Evolutionary conservation across 1,140 invertebrate genomes (phyloP), one percentile per base, ranked within the genome.

Genomic region (Ceratina australensis): DNA sequence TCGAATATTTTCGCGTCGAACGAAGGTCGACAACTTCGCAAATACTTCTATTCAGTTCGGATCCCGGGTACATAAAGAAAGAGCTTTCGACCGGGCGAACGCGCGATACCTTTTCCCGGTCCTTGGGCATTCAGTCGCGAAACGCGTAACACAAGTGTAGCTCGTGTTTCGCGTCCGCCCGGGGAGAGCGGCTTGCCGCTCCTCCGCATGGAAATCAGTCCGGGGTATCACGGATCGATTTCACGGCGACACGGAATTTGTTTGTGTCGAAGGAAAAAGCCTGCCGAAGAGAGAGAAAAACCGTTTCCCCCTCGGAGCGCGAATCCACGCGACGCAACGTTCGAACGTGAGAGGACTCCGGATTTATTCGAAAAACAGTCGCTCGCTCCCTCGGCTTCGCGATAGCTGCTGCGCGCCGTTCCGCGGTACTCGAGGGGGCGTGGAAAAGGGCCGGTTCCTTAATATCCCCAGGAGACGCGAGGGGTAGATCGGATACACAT

Each of bases 401-500:
- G 71, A 81, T 65, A 72, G 50, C n/a, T n/a, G n/a, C n/a, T n/a
- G n/a, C 68, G 73, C 54, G 24, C 66, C 50, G 42, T 42, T n/a
- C 59, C 16, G 33, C 60, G 72, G 64, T 68, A 59, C 64, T 57
- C 71, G 73, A 59, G 69, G 77, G 65, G 76, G 79, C 72, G 82
- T 80, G 71, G 71, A 73, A 78, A 75, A 66, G 65, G 77, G 76
- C 54, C 74, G 82, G 86, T 86, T 89, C 82, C 83, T 82, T 88
- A 85, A 87, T 88, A 89, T 89, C 81, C 87, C 87, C 84, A 12
- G 33, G 87, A 79, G 87, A 86, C 73, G 66, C 49, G n/a, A 59
- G 57, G 80, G 82, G n/a, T n/a, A n/a, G 33, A 87, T 87, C 86
- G 80, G 86, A 87, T 87, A 88, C 82, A 88, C 86, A 85, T 82